A percentile compares a stretch with the other conserved stretches of the same genome.
These are phyloP conservation scores for Staurois parvus DNA, from an alignment of 2,797 vertebrate species.

Conservation along the genomic window DNA sequence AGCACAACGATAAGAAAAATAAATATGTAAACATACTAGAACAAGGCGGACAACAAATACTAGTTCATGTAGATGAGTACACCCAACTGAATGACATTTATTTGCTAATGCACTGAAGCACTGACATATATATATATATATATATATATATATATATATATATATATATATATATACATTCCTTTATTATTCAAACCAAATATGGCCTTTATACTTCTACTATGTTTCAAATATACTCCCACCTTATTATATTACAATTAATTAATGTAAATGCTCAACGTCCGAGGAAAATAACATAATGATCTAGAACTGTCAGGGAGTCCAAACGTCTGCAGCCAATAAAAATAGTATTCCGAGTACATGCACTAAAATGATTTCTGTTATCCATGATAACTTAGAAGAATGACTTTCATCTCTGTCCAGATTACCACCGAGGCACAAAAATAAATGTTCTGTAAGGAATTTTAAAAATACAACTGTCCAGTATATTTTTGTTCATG, in stretches of 20 bases:
- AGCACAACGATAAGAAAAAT: too few species aligned
- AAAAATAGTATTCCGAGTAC: constrained; percentile 26
- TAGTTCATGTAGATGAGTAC: too few species aligned
- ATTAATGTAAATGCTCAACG: neutral
- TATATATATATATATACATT: too few species aligned
- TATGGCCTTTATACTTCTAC: neutral
- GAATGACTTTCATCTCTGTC: constrained; percentile 30
- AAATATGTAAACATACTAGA: too few species aligned
- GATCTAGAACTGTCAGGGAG: constrained; percentile 20
- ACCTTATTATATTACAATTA: neutral
- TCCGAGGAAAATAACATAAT: constrained; percentile 13
- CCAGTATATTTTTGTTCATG: constrained; percentile 24
- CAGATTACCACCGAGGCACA: neutral
- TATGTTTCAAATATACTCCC: neutral
- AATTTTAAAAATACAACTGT: neutral
- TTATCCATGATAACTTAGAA: constrained; percentile 38
- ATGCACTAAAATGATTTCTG: constrained; percentile 23
- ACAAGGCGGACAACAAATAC: too few species aligned
- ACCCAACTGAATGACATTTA: too few species aligned
- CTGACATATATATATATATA: too few species aligned
- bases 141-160: too few species aligned
- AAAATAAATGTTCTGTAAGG: constrained; percentile 19
- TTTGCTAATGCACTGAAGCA: too few species aligned
- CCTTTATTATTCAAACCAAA: neutral
- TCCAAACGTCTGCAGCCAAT: constrained; percentile 33